Evolutionary conservation across 2,113 vertebrate genomes (phyloP), one percentile per base, ranked within the genome.

Genomic region (Takifugu bimaculatus): DNA sequence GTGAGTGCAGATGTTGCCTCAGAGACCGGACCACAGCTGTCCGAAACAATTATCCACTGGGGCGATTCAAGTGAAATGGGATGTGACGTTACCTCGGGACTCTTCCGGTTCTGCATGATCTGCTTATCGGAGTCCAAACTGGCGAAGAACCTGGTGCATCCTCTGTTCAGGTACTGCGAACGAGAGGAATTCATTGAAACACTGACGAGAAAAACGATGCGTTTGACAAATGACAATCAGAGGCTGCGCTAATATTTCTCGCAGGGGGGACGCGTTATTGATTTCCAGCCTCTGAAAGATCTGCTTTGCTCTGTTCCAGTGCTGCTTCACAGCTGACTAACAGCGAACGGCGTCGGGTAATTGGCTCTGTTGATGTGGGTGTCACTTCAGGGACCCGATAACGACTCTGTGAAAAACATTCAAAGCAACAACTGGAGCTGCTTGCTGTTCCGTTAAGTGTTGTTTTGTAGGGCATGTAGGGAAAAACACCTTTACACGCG

Each of bases 101-200:
- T 99, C 90, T 96, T 99, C 74, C 96, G 93, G 77, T 98, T 98
- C 72, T 97, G 94, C 74, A 92, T 88, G 85, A 99, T 99, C 85
- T 96, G 94, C 77, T 95, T 96, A 87, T 99, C 95, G 0, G 95
- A 94, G 68, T 97, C 95, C 83, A 93, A 95, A 77, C 86, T 94
- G 75, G 96, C 94, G 26, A 99, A 99, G 85, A 94, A 99, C 62
- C 92, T 91, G 71, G 96, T 98, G 78, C 96, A 99, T 72, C 96
- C 97, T 79, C 96, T 90, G 84, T 96, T 99, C 87, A 99, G 88
- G 84, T 99, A 99, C 97, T 99, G 75, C 45, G 52, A 81, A 28
- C 68, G 20, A 77, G 1, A 52, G n/a, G 12, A 56, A 49, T 39
- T 39, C 9, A 11, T 11, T 39, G 4, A 10, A 39, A 39, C 2